Evolutionary conservation across 1,140 invertebrate species (phyloP).

Genomic region (Ridgeia piscesae): DNA sequence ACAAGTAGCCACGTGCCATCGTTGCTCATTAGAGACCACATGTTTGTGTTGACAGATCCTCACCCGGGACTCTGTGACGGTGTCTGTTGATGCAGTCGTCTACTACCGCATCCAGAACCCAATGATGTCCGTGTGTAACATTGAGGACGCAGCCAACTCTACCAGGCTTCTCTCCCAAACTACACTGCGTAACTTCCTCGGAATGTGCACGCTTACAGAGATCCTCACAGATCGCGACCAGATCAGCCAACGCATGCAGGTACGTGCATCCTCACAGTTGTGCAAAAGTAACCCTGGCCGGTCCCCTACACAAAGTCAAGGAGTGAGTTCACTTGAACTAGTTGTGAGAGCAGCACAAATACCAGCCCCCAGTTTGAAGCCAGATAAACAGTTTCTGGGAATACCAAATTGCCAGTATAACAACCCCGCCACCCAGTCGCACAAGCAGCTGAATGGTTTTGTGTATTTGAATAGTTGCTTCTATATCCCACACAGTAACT

Average conservation of each 20-base stretch:
- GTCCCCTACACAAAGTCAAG: too few species aligned
- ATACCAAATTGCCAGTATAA: too few species aligned
- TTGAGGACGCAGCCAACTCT: constrained; percentile 84
- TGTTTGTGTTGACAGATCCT: constrained; percentile 68
- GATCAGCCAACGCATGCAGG: constrained; percentile 86
- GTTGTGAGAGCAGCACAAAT: too few species aligned
- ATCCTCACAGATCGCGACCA: constrained; percentile 87
- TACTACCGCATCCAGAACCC: constrained; percentile 93
- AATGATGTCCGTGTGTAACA: constrained; percentile 93
- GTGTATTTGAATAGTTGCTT: too few species aligned
- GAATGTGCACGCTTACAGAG: constrained; percentile 87
- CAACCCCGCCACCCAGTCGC: too few species aligned
- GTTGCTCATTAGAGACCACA: not conserved
- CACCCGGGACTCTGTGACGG: constrained; percentile 89
- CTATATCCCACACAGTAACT: too few species aligned
- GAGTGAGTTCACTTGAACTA: too few species aligned
- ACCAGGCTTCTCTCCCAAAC: constrained; percentile 61
- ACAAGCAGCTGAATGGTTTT: too few species aligned
- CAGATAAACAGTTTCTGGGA: too few species aligned
- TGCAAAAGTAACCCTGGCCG: too few species aligned
- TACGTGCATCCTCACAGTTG: constrained; percentile 23
- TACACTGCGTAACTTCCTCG: constrained; percentile 80
- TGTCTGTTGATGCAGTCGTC: constrained; percentile 86
- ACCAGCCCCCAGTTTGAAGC: too few species aligned
- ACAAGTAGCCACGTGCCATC: too few species aligned